A percentile compares a stretch with the other conserved stretches of the same genome.
Conservation (phyloP, 2,113 vertebrate species). For the Cnemophilus loriae region DNA sequence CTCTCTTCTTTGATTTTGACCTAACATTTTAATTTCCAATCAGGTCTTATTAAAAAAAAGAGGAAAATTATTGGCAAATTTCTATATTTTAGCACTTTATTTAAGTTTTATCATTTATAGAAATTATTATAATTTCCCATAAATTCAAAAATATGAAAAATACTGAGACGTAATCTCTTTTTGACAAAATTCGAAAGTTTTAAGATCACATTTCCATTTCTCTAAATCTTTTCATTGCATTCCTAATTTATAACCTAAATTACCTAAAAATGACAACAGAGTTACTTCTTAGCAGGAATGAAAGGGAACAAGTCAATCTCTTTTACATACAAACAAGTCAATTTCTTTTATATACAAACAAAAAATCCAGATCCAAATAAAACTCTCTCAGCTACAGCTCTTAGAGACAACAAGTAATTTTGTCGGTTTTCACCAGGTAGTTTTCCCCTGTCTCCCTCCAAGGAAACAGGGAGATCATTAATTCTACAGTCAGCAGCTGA, state of each 20-base stretch:
- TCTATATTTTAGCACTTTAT: background rate
- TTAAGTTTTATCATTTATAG: background rate
- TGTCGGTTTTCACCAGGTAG: background rate
- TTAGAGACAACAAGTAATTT: background rate
- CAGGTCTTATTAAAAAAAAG: background rate
- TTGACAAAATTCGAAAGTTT: background rate
- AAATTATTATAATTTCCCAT: background rate
- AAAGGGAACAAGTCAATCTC: background rate
- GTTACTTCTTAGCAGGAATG: background rate
- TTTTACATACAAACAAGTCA: background rate
- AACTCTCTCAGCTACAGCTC: background rate
- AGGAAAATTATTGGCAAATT: background rate
- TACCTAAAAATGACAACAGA: background rate
- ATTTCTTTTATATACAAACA: background rate
- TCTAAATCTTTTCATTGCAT: background rate
- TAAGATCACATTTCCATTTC: background rate
- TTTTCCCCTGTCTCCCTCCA: background rate
- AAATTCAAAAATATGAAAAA: background rate
- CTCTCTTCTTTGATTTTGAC: background rate
- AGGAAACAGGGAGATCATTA: background rate
- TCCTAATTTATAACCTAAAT: background rate
- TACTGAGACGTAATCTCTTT: background rate
- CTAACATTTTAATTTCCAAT: background rate
- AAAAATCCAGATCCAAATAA: background rate
- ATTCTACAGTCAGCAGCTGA: background rate